Base-by-base conservation (phyloP, 2,888 invertebrate species). In the Pristionchus entomophagus region DNA sequence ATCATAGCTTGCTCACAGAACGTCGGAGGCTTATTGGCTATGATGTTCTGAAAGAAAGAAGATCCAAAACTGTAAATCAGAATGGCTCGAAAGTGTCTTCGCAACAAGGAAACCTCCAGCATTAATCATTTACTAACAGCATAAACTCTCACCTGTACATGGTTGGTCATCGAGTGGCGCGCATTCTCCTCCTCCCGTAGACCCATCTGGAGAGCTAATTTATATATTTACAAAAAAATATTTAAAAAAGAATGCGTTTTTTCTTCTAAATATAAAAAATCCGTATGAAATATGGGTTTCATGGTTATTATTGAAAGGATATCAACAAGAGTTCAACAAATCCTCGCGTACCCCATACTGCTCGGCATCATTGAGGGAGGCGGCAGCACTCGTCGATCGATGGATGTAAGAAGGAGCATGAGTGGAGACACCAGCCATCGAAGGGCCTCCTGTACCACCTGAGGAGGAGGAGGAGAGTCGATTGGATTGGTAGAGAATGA, bases 331-430 rank as follows among this genome's bases (percentile, higher is more conserved):
- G n/a, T n/a, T n/a, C n/a, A n/a, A n/a, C 22, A n/a, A 6, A 51
- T 26, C 49, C 6, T 14, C 10, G 26, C 56, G 3, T 38, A 81
- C 81, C 56, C 81, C 81, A n/a, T 56, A 81, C n/a, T 53, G 56
- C 10, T 81, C 81, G 22, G 56, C 81, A 3, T 80, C 80, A 26
- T 56, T 56, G 53, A 81, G 56, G n/a, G 81, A 53, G 6, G 81
- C 81, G 8, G 81, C 81, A 22, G 81, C 81, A 38, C 53, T 56
- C 17, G 81, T 81, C 38, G 81, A 81, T 56, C 81, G 53, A 81
- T 81, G 81, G n/a, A 81, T 53, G 56, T 35, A 56, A 0, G 81
- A 81, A 8, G 81, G 19, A n/a, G 81, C 19, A 38, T 69, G 69
- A 69, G 38, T 19, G n/a, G 38, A 38, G 38, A 49, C 38, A 3